Evolutionary conservation across 2,797 vertebrate genomes (phyloP).

Genomic region (Notolepis coatsorum): DNA sequence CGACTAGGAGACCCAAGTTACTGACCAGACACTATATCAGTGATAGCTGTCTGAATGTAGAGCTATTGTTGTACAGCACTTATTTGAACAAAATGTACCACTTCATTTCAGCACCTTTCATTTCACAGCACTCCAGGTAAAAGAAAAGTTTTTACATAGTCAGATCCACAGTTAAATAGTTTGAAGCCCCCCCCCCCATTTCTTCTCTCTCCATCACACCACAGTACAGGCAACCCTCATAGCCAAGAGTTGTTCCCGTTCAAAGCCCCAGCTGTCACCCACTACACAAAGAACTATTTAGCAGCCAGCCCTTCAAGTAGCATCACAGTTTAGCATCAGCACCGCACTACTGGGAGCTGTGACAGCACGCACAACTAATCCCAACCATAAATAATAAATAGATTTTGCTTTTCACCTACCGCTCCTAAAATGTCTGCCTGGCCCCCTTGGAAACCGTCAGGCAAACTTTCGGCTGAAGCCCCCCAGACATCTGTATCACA

Average conservation of each 20-base stretch:
- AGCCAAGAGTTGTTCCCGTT: conserved; percentile 81
- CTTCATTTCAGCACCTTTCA: not conserved
- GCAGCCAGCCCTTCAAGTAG: conserved; percentile 85
- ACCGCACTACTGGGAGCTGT: conserved; percentile 80
- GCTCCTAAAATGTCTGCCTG: conserved; percentile 87
- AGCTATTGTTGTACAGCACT: too few species aligned
- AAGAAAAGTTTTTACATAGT: conserved; percentile 75
- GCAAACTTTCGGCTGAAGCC: conserved; percentile 86
- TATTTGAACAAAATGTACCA: too few species aligned
- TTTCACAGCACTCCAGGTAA: conserved; percentile 21
- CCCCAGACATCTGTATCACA: conserved; percentile 88
- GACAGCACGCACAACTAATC: conserved; percentile 84
- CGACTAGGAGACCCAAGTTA: too few species aligned
- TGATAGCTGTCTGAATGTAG: too few species aligned
- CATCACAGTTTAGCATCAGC: conserved; percentile 87
- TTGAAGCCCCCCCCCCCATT: conserved; percentile 71
- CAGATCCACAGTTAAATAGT: conserved; percentile 43
- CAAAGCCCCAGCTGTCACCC: conserved; percentile 84
- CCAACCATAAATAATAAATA: conserved; percentile 87
- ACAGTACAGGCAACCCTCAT: conserved; percentile 65
- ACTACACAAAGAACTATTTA: conserved; percentile 88
- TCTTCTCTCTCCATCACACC: too few species aligned
- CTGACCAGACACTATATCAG: too few species aligned
- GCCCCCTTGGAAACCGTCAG: conserved; percentile 85
- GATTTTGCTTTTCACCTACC: conserved; percentile 88